Base-by-base conservation (phyloP, 2,888 invertebrate species). In the Teinopalpus imperialis region DNA sequence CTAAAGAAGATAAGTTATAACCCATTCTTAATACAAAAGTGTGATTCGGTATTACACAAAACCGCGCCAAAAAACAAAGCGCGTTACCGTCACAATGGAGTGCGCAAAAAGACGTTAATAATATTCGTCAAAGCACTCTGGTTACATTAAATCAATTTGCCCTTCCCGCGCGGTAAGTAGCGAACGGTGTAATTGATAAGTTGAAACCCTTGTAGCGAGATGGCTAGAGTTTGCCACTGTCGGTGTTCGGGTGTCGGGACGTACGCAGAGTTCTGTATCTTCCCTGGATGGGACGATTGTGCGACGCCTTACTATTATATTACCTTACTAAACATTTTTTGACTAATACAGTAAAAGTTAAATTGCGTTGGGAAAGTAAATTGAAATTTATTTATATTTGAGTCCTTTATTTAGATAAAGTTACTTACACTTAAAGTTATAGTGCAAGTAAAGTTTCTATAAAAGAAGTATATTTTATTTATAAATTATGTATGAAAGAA, bases 121-220 rank as follows among this genome's bases (percentile, higher is more conserved):
- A 88, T 88, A 88, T 87, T 88, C 88, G 87, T 88, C 87, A 88
- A 87, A 88, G 87, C 87, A 87, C 87, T 87, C 87, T 79, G 86
- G 87, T 86, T 87, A 88, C 88, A 88, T 88, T 88, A 88, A 88
- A 88, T 88, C 87, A 88, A 88, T 88, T 87, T 87, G 87, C 85
- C 87, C 87, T 87, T 86, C 83, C 81, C 85, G 79, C 86, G 87
- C 83, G 80, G 87, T 88, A 88, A 88, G 88, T 88, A 88, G 87
- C 82, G 81, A 87, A 87, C 85, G 87, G 69, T 88, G 88, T 88
- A 88, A 88, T 88, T 88, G 88, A 88, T 88, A 88, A 88, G 88
- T 88, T 88, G 82, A 88, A 88, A 87, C 85, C 87, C 88, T 88
- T 88, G 88, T 88, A 85, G 65, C 77, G 81, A 67, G 75, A 66